These are phyloP conservation scores for Acanthacorydalis orientalis DNA, from an alignment of 2,888 invertebrate species.

Conservation along the genomic window DNA sequence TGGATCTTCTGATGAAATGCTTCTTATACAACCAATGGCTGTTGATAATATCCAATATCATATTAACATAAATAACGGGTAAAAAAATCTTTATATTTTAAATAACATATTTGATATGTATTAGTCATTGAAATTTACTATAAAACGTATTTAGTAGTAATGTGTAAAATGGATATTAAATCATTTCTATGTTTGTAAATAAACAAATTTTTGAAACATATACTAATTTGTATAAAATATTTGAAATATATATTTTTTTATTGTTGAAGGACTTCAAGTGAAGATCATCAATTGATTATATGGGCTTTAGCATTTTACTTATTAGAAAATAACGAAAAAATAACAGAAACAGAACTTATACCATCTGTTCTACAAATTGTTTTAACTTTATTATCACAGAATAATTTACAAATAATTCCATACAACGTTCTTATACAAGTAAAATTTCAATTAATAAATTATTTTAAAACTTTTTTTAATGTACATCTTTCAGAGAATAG, in stretches of 20 bases:
- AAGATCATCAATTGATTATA: conserved; percentile 48
- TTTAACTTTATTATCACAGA: conserved; percentile 29
- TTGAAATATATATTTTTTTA: conserved; percentile 12
- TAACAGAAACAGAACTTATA: conserved; percentile 37
- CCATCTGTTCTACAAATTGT: conserved; percentile 39
- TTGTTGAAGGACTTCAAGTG: conserved; percentile 22
- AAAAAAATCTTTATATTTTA: conserved; percentile 5
- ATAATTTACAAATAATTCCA: conserved; percentile 27
- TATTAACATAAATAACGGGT: conserved; percentile 25
- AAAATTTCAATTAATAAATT: conserved; percentile 16
- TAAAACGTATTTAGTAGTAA: not conserved
- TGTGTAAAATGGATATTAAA: not conserved
- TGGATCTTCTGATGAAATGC: conserved; percentile 30
- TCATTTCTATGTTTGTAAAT: no score
- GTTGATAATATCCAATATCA: conserved; percentile 35
- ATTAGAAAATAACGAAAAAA: conserved; percentile 52
- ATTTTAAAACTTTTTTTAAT: conserved; percentile 9
- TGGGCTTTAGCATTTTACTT: conserved; percentile 64
- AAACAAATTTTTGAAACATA: no score
- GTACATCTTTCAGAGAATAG: conserved; percentile 37
- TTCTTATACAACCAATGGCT: conserved; percentile 30
- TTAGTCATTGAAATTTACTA: not conserved
- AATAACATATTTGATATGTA: not conserved
- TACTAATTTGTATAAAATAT: conserved; percentile 1
- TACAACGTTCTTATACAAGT: conserved; percentile 31